Percentiles rank a stretch among this genome's conserved stretches.
phyloP scores from a whole-genome alignment of 2,888 invertebrate genomes.

The Amphipyra berbera region DNA sequence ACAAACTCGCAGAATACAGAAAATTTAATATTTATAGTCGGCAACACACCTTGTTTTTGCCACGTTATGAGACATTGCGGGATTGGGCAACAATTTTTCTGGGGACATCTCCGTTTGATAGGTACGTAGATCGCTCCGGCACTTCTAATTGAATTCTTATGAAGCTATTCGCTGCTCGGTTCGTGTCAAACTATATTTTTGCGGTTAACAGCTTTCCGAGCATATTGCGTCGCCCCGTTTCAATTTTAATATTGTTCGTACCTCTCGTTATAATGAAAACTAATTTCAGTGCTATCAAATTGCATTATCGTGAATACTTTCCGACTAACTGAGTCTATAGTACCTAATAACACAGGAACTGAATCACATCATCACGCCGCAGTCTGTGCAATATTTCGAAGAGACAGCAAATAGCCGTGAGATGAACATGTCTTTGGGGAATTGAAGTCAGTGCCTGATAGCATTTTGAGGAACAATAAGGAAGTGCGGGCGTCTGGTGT shows the following conservation, averaged over 20 bases:
- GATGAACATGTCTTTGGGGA: conserved; percentile 71
- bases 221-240: background rate
- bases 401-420: conserved; percentile 71
- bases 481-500: conserved; percentile 26
- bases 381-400: conserved; percentile 54
- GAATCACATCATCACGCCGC: conserved; percentile 18
- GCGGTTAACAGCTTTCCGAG: background rate
- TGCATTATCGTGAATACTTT: background rate
- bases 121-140: conserved; percentile 23
- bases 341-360: conserved; percentile 1
- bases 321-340: background rate
- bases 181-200: conserved; percentile 15
- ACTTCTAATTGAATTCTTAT: conserved; percentile 53
- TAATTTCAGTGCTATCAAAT: background rate
- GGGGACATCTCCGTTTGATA: conserved; percentile 50
- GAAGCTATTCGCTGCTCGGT: conserved; percentile 11
- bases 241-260: background rate
- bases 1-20: conserved; percentile 80
- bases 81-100: conserved; percentile 61
- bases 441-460: conserved; percentile 69
- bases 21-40: conserved; percentile 87
- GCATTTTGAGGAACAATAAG: conserved; percentile 49
- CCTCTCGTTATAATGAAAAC: background rate
- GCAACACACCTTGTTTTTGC: conserved; percentile 80
- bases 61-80: conserved; percentile 74